phyloP scores from a whole-genome alignment of 2,888 invertebrate species.

The Brachylomia viminalis region DNA sequence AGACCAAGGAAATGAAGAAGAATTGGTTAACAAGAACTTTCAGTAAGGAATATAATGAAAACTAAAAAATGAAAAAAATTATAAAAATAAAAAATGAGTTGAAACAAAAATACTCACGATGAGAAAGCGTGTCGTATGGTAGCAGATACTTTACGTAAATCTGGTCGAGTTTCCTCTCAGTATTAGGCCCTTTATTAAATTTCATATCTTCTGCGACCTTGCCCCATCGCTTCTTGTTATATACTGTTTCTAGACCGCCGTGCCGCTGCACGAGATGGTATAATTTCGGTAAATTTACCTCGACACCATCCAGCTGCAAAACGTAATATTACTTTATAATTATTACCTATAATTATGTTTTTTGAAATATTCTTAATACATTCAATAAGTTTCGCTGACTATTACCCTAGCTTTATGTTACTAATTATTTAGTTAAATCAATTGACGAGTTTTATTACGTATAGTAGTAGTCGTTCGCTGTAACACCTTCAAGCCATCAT shows the following conservation, averaged over 20 bases:
- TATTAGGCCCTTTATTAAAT: constrained; percentile 94
- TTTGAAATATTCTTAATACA: not conserved
- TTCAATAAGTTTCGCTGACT: not conserved
- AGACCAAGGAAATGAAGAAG: constrained; percentile 6
- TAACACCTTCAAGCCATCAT: not conserved
- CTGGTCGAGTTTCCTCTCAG: constrained; percentile 95
- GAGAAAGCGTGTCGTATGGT: constrained; percentile 96
- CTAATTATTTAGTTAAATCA: not conserved
- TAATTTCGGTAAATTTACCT: constrained; percentile 96
- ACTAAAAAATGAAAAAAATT: too few relatives aligned
- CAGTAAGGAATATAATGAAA: not conserved
- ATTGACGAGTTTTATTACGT: not conserved
- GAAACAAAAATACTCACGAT: constrained; percentile 84
- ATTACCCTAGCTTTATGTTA: not conserved
- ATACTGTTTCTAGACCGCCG: constrained; percentile 96
- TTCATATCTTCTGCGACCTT: constrained; percentile 97
- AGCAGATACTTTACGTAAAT: constrained; percentile 97
- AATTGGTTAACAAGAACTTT: not conserved
- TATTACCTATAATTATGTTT: not conserved
- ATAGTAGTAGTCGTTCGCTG: not conserved
- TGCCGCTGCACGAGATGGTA: constrained; percentile 96
- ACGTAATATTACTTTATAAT: not conserved
- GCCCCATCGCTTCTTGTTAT: constrained; percentile 97
- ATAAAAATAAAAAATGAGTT: too few relatives aligned
- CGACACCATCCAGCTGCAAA: constrained; percentile 95